phyloP scores from a whole-genome alignment of 2,113 vertebrate genomes.

The Oplegnathus fasciatus region DNA sequence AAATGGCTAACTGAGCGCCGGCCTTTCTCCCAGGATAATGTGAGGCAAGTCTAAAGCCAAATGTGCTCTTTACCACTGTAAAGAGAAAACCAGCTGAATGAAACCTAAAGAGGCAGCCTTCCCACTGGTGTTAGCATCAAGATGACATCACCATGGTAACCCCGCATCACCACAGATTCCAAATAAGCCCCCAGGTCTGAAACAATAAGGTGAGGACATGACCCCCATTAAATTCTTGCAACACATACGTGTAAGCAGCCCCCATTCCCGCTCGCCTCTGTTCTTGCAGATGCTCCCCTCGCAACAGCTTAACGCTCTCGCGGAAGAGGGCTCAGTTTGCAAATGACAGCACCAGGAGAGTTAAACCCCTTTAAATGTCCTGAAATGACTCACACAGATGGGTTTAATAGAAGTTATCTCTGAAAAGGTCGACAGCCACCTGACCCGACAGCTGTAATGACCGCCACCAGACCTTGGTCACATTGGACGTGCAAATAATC shows the following conservation, averaged over 20 bases:
- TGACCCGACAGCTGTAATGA: constrained; percentile 62
- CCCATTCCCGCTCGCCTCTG: constrained; percentile 5
- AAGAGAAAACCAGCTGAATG: constrained; percentile 37
- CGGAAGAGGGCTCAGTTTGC: constrained; percentile 49
- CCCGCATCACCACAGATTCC: constrained; percentile 31
- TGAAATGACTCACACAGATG: constrained; percentile 54
- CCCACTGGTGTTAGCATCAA: constrained; percentile 29
- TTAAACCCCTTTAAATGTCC: constrained; percentile 71
- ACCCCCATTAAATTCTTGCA: constrained; percentile 64
- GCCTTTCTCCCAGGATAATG: constrained; percentile 43
- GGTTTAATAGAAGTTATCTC: constrained; percentile 53
- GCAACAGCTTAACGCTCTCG: constrained; percentile 31
- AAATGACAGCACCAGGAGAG: constrained; percentile 55
- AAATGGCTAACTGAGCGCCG: constrained; percentile 16
- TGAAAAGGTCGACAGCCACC: constrained; percentile 63
- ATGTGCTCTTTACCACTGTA: constrained; percentile 37
- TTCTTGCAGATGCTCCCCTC: constrained; percentile 40
- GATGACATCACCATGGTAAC: constrained; percentile 55
- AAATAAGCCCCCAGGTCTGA: constrained; percentile 61
- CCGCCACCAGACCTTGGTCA: constrained; percentile 41
- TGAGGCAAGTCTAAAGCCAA: constrained; percentile 45
- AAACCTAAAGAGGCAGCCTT: constrained; percentile 41
- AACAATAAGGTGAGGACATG: constrained; percentile 62
- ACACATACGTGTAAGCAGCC: constrained; percentile 38
- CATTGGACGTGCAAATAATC: constrained; percentile 50